Base-by-base conservation (phyloP, 2,797 vertebrate genomes). In the Sardinella longiceps region DNA sequence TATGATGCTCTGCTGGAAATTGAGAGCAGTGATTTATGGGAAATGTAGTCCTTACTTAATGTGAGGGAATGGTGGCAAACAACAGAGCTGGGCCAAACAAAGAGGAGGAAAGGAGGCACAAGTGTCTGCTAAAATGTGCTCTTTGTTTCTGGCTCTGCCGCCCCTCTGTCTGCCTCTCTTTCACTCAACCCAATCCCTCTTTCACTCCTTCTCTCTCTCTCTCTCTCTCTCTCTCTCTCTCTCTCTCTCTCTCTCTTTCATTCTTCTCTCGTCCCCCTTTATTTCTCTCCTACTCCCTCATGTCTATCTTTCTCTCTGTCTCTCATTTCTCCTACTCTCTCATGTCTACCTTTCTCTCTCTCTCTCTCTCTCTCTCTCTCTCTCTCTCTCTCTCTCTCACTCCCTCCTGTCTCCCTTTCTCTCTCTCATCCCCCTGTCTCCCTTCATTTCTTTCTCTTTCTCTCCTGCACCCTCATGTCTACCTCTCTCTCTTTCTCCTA, bases 1-100 rank as follows among this genome's bases (percentile, higher is more conserved):
- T 77, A 77, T 77, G 43, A 77, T 37, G 37, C 33, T 23, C 15
- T 20, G 6, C 33, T 77, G 30, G 28, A 30, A 70, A 9, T 70
- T 33, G 70, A 43, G 70, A 28, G 70, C 70, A 43, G 5, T 77
- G 70, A 77, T 77, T 77, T 23, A 77, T 77, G 70, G 70, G 70
- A 77, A 77, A 33, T 77, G 70, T 39, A 77, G 70, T 77, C 18
- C 70, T 20, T 20, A 20, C 28, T 77, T 77, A 43, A 77, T 77
- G 37, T 28, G 33, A n/a, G 37, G 70, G 18, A 39, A 23, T 39
- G 70, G 70, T 77, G 7, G 18, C 70, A 77, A 39, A 39, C 33
- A 77, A 43, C 70, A 37, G 12, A 39, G 70, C 63, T 39, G 70
- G 23, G 33, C 5, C 37, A 23, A 4, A 77, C 15, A 39, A 23